Conservation (phyloP, 2,113 vertebrate genomes). For the Gambusia holbrooki region DNA sequence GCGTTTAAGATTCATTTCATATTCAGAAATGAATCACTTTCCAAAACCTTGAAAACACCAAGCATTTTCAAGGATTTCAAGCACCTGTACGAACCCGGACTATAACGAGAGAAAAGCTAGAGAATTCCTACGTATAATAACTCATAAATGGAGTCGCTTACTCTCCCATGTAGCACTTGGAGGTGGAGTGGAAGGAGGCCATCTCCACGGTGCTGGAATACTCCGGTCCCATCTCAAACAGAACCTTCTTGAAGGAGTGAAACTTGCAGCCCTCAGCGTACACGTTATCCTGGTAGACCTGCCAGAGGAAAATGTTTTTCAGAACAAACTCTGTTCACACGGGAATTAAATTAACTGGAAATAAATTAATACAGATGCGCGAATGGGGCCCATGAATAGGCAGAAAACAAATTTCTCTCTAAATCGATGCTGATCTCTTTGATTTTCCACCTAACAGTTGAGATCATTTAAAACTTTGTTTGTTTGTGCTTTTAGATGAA, state of each 20-base stretch:
- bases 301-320: not conserved
- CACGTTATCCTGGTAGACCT: conserved; percentile 92
- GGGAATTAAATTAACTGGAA: not conserved
- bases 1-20: too few species aligned
- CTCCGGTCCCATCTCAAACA: conserved; percentile 90
- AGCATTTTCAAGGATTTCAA: too few species aligned
- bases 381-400: not conserved
- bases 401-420: not conserved
- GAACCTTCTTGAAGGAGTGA: conserved; percentile 94
- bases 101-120: too few species aligned
- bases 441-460: not conserved
- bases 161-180: conserved; percentile 97
- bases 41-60: too few species aligned
- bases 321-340: not conserved
- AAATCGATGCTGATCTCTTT: not conserved
- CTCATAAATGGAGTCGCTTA: conserved; percentile 69
- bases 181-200: conserved; percentile 92
- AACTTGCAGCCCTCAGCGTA: conserved; percentile 88
- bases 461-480: not conserved
- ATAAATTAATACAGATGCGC: not conserved
- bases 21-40: too few species aligned
- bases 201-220: conserved; percentile 84
- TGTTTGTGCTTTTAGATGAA: not conserved
- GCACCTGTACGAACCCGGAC: too few species aligned
- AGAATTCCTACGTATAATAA: too few species aligned